Conservation (phyloP, 2,888 invertebrate species). For the Zaprionus obscuricornis region DNA sequence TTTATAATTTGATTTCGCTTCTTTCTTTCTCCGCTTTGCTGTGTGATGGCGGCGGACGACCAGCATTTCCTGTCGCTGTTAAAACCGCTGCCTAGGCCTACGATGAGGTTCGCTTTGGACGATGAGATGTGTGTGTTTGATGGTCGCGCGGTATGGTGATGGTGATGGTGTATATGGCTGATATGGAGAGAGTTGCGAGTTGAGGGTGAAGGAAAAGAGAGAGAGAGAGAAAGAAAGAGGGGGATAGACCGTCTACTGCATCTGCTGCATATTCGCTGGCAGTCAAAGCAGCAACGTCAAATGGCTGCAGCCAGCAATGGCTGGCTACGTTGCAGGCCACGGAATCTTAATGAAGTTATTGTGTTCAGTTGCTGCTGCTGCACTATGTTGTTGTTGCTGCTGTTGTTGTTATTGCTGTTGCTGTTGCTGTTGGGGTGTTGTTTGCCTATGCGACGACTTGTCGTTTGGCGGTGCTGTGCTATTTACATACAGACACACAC, state of each 20-base stretch:
- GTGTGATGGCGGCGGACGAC: slow-evolving; percentile 46
- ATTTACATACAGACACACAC: slow-evolving; percentile 34
- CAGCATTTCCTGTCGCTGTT: slow-evolving; percentile 71
- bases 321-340: slow-evolving; percentile 45
- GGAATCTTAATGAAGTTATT: slow-evolving; percentile 77
- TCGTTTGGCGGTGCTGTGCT: slow-evolving; percentile 25
- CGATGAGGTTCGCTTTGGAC: slow-evolving; percentile 16
- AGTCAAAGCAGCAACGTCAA: slow-evolving; percentile 30
- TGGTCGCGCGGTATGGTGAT: no score
- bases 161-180: no score
- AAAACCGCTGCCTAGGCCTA: slow-evolving; percentile 57
- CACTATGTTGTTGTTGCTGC: slow-evolving; percentile 12
- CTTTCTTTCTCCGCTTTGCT: slow-evolving; percentile 61
- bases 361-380: slow-evolving; percentile 44
- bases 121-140: no score
- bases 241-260: slow-evolving; percentile 29
- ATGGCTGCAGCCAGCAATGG: slow-evolving; percentile 7
- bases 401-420: slow-evolving; percentile 28
- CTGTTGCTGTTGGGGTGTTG: slow-evolving; percentile 16
- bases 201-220: background rate
- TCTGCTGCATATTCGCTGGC: slow-evolving; percentile 55
- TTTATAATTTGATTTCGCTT: slow-evolving; percentile 76
- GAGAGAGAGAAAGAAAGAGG: background rate
- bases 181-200: background rate
- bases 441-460: slow-evolving; percentile 21